These are phyloP conservation scores for Meandrina meandrites DNA, from an alignment of 92 coral and sea anemone species.

Conservation along the genomic window DNA sequence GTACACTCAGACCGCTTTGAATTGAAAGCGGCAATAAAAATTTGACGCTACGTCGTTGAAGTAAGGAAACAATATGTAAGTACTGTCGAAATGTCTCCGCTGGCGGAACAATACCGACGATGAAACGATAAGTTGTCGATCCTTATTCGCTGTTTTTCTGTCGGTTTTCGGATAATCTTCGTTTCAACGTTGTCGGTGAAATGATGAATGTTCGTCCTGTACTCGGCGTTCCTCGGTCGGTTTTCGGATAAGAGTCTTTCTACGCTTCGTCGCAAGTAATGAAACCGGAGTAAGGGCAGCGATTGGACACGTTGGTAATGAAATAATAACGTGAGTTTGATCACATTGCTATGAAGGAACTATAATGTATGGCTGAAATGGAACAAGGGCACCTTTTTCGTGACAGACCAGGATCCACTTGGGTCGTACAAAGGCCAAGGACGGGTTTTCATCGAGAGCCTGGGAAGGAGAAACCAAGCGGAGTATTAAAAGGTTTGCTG, in stretches of 20 bases:
- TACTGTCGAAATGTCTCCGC: background rate
- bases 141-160: background rate
- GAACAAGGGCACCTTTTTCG: constrained; percentile 87
- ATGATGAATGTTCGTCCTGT: background rate
- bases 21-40: background rate
- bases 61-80: background rate
- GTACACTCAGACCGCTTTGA: background rate
- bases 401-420: constrained; percentile 97
- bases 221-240: background rate
- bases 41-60: background rate
- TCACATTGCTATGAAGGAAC: constrained; percentile 53
- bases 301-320: background rate
- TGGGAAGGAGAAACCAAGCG: constrained; percentile 36
- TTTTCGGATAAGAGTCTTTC: background rate
- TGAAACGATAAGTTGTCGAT: background rate
- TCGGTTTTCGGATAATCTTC: background rate
- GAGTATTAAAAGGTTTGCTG: background rate
- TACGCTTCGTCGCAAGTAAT: background rate
- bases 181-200: background rate
- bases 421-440: constrained; percentile 96
- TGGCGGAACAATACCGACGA: background rate
- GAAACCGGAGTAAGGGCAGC: background rate
- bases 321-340: background rate
- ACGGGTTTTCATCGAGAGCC: constrained; percentile 96
- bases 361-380: constrained; percentile 95